Conservation (phyloP, 2,797 vertebrate species). For the Synaphobranchus kaupii region DNA sequence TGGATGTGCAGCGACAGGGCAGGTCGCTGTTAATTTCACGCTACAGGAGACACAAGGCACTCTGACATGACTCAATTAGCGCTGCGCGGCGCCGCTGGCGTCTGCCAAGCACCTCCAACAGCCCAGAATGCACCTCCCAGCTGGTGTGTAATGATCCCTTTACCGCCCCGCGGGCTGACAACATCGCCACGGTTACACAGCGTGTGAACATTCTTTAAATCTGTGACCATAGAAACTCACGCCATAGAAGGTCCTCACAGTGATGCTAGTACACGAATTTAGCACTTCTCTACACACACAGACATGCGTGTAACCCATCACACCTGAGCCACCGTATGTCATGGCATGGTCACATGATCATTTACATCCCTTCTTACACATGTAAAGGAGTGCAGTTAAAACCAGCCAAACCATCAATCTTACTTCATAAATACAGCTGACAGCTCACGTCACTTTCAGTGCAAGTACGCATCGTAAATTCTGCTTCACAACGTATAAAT, state of each 20-base stretch:
- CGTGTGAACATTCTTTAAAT: background rate
- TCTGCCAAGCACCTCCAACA: conserved; percentile 14
- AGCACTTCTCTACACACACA: background rate
- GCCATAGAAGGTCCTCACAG: background rate
- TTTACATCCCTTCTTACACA: background rate
- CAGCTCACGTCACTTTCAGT: conserved; percentile 15
- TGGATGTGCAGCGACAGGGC: conserved; percentile 29
- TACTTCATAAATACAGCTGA: background rate
- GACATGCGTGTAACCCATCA: background rate
- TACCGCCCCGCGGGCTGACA: background rate
- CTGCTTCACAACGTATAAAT: conserved; percentile 33
- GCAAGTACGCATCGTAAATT: conserved; percentile 25
- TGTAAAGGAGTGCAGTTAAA: background rate
- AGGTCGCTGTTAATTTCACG: conserved; percentile 47
- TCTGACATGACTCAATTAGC: conserved; percentile 45
- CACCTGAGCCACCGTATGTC: background rate
- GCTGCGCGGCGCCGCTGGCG: conserved; percentile 11
- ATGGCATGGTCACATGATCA: background rate
- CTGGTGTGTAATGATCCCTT: background rate
- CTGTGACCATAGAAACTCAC: background rate
- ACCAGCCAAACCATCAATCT: conserved; percentile 7
- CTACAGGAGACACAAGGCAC: conserved; percentile 31
- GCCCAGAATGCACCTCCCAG: background rate
- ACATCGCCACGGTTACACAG: background rate
- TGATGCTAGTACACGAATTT: background rate